Evolutionary conservation across 2,113 vertebrate genomes (phyloP), one percentile per base, ranked within the genome.

Genomic region (Hoplias malabaricus): DNA sequence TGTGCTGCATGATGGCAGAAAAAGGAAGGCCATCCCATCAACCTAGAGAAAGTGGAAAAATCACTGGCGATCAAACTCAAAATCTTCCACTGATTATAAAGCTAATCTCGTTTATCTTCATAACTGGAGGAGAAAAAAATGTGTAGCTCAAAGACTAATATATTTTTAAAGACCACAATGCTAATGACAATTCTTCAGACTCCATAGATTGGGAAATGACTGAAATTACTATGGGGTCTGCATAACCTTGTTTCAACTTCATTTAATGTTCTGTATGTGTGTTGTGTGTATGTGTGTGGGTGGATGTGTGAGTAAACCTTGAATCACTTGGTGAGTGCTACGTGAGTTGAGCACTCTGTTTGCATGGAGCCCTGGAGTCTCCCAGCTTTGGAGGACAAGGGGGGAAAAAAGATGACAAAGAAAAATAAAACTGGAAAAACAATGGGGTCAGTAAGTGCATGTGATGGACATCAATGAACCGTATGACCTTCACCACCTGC

Each of bases 401-500:
- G n/a, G n/a, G n/a, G n/a, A 12, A 33, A 29, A n/a, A 69, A 46
- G 3, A 9, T 19, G 16, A 68, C 25, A 6, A 69, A 62, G 48
- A 27, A 38, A 7, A 31, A 25, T n/a, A n/a, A 53, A 29, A 5
- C 2, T 46, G 11, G 65, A 57, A 46, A 77, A 69, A 77, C n/a
- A 1, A 59, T 19, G n/a, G 31, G n/a, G 69, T 46, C 59, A 66
- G 27, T 29, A 70, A 68, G 50, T 23, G n/a, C 53, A 5, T 31
- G 25, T 46, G 36, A 67, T 73, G 34, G 16, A 72, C 33, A 63
- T 21, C 27, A 57, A 2, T 50, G 21, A 25, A 46, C 78, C 69
- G 63, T 1, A 5, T 14, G 40, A 69, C 42, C 54, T 46, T 62
- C 25, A 59, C 38, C 48, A 48, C 38, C 38, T 68, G 40, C 63